Base-by-base conservation (phyloP, 2,113 vertebrate species). In the Zapornia atra region DNA sequence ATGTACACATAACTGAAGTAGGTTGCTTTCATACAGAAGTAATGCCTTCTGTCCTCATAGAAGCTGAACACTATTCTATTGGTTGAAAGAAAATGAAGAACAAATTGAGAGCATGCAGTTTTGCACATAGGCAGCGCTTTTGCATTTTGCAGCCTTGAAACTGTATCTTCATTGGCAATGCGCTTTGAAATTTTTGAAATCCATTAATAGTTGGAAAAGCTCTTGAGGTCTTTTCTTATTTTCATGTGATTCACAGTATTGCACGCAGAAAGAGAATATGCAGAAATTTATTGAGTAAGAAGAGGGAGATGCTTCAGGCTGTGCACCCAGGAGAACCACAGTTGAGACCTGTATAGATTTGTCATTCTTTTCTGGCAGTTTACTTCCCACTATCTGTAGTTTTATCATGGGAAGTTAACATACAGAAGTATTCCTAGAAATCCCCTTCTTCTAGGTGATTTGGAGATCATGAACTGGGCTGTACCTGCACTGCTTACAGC, bases 221-320 rank as follows among this genome's bases (percentile, higher is more conserved):
- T 94, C 88, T 86, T 73, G 56, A 88, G 61, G 31, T 70, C 31
- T 66, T 86, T 82, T 75, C 40, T 53, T 73, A 59, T 93, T 96
- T 95, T 61, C 12, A 51, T 69, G 68, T 71, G 53, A 83, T 72
- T 50, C 53, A 79, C 16, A 28, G 36, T 51, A 64, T 10, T 65
- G 26, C 7, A n/a, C n/a, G 40, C 34, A 79, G 46, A 73, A 69
- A 70, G 38, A 75, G 26, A 72, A 79, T n/a, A 75, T 29, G 46
- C 53, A 89, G 50, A 82, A 83, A 34, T 42, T 6, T 72, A 70
- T 73, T 80, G 81, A 68, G 56, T 70, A n/a, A 77, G 34, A 63
- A 51, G 31, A 46, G 54, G 40, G n/a, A 81, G 28, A 28, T 0
- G 3, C 40, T 85, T 81, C 48, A 86, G 60, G n/a, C 33, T 56